Evolutionary conservation across 2,797 vertebrate genomes (phyloP).

Genomic region (Leptatherina wallacei): DNA sequence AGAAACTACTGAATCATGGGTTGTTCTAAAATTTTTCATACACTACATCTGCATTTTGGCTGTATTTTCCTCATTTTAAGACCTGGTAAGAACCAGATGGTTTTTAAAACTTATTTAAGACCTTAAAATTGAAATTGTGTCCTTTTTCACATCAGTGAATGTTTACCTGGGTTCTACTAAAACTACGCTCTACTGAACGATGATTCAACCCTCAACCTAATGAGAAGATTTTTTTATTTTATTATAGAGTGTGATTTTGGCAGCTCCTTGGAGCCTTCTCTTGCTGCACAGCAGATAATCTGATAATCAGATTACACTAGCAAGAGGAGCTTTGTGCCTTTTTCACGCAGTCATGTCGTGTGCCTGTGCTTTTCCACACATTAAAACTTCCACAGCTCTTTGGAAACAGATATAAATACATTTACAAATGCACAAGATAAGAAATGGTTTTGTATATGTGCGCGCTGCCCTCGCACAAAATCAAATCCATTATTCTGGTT

Average conservation of each 20-base stretch:
- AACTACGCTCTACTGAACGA: slow-evolving; percentile 41
- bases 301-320: slow-evolving; percentile 70
- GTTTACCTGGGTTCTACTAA: slow-evolving; percentile 50
- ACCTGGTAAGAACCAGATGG: neutral
- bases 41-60: too few species aligned
- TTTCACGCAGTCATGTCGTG: slow-evolving; percentile 20
- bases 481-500: slow-evolving; percentile 26
- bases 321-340: slow-evolving; percentile 52
- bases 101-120: neutral
- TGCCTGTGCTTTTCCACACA: neutral
- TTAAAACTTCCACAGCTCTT: neutral
- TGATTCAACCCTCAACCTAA: slow-evolving; percentile 22
- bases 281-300: slow-evolving; percentile 56
- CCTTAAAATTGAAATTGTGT: neutral
- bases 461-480: neutral
- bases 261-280: slow-evolving; percentile 39
- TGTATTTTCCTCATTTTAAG: neutral
- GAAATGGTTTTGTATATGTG: neutral
- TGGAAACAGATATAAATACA: neutral
- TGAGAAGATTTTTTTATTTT: slow-evolving; percentile 29
- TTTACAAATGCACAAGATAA: neutral
- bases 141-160: neutral
- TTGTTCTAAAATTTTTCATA: neutral
- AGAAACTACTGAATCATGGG: neutral
- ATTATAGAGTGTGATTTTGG: slow-evolving; percentile 45